Percentiles rank a stretch among this genome's conserved stretches.
phyloP scores from a whole-genome alignment of 2,797 vertebrate species.

The Podarcis lilfordi region DNA sequence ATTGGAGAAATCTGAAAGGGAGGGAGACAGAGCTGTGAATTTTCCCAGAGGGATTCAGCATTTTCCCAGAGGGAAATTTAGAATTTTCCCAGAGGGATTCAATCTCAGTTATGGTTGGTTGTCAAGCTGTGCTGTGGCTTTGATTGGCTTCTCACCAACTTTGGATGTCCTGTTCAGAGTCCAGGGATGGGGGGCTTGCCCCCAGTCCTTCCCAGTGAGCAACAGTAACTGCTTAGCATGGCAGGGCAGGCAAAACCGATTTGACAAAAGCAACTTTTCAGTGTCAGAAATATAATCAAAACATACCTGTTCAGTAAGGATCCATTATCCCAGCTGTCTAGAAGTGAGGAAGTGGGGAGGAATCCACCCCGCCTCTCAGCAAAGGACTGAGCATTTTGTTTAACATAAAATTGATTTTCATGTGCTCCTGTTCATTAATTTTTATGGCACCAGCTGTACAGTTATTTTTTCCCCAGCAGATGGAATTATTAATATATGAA shows the following conservation, averaged over 20 bases:
- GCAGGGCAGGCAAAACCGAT: neutral
- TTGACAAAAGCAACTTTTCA: slow-evolving; percentile 32
- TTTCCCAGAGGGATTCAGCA: too few species aligned
- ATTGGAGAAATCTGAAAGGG: too few species aligned
- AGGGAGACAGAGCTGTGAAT: too few species aligned
- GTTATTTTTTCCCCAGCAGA: slow-evolving; percentile 58
- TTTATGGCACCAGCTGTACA: slow-evolving; percentile 60
- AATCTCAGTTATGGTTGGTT: too few species aligned
- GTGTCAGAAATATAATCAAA: slow-evolving; percentile 43
- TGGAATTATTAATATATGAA: slow-evolving; percentile 73
- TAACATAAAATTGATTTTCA: slow-evolving; percentile 68
- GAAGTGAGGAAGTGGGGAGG: slow-evolving; percentile 9
- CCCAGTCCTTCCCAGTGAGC: too few species aligned
- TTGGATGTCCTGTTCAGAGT: too few species aligned
- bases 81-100: too few species aligned
- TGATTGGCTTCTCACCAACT: too few species aligned
- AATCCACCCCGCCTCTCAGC: slow-evolving; percentile 12
- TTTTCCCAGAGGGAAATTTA: too few species aligned
- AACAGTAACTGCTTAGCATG: too few species aligned
- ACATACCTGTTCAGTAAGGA: slow-evolving; percentile 44
- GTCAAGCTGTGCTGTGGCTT: too few species aligned
- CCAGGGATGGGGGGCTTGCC: too few species aligned
- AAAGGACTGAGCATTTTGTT: slow-evolving; percentile 50
- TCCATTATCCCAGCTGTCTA: neutral
- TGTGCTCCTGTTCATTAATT: slow-evolving; percentile 69